These are phyloP conservation scores for Leptocoma aspasia DNA, from an alignment of 2,113 vertebrate species.

Conservation along the genomic window DNA sequence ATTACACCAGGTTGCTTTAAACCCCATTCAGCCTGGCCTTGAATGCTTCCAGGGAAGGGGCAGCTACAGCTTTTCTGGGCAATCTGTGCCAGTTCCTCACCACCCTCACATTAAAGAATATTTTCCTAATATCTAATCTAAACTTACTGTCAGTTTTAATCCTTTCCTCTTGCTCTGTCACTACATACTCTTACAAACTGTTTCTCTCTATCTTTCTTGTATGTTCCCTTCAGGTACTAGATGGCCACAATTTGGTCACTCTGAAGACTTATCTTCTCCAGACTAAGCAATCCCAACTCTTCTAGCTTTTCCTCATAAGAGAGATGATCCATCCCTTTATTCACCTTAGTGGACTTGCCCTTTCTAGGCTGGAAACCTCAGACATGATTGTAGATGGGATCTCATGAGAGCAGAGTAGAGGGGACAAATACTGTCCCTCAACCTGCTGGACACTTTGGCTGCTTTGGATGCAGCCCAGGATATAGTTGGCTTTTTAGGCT, in stretches of 20 bases:
- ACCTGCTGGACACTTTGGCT: not conserved
- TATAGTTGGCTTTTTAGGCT: not conserved
- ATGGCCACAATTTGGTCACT: not conserved
- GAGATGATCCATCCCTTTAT: not conserved
- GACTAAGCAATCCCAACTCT: not conserved
- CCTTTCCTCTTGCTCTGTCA: not conserved
- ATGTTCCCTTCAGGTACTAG: not conserved
- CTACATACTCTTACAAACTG: no score
- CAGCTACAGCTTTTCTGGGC: not conserved
- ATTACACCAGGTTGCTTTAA: not conserved
- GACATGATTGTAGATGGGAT: not conserved
- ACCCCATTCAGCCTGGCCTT: not conserved
- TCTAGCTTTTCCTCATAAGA: not conserved
- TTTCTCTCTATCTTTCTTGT: not conserved
- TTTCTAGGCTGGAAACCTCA: not conserved
- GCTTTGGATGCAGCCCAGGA: not conserved
- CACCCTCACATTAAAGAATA: not conserved
- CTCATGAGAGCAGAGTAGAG: not conserved
- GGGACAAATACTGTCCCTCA: not conserved
- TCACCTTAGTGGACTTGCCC: not conserved
- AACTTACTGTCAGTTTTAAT: not conserved
- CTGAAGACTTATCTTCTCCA: not conserved
- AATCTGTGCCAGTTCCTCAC: not conserved
- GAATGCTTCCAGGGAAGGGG: not conserved
- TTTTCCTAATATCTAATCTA: not conserved